Percentiles rank a stretch among this genome's conserved stretches.
Conservation (phyloP, 2,797 vertebrate genomes). For the Prunella strophiata region DNA sequence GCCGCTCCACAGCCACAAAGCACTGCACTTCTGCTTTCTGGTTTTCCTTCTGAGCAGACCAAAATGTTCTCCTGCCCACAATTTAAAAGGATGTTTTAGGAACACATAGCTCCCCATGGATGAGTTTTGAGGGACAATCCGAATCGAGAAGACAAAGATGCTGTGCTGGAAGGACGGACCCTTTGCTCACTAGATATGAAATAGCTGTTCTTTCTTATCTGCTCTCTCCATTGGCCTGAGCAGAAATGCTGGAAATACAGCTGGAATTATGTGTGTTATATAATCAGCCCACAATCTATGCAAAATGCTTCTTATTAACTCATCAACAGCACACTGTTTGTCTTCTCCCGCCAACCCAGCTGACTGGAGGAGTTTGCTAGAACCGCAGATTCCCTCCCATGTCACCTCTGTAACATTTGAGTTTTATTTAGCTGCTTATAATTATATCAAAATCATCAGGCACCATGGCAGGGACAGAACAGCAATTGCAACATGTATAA, state of each 20-base stretch:
- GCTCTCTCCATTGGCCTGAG: neutral
- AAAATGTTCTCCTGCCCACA: neutral
- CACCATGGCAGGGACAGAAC: neutral
- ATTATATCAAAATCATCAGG: slow-evolving; percentile 50
- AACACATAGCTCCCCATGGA: neutral
- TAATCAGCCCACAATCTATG: slow-evolving; percentile 14
- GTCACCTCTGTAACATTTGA: slow-evolving; percentile 24
- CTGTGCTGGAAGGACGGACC: neutral
- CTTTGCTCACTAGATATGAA: neutral
- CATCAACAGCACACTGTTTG: neutral
- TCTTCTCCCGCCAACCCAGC: neutral
- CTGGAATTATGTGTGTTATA: neutral
- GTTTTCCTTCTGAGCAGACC: neutral
- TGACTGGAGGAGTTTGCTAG: slow-evolving; percentile 41
- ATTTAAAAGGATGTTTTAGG: neutral
- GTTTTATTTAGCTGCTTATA: slow-evolving; percentile 55
- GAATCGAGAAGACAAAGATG: neutral
- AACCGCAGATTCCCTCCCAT: slow-evolving; percentile 17
- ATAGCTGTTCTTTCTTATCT: neutral
- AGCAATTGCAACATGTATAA: neutral
- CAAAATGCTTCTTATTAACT: slow-evolving; percentile 55
- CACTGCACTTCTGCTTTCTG: neutral
- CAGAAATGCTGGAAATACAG: neutral
- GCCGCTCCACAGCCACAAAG: neutral
- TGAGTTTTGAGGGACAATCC: neutral